Percentiles rank a stretch among this genome's conserved stretches.
Evolutionary conservation across 2,797 vertebrate genomes (phyloP).

Genomic region (Sardinella longiceps): DNA sequence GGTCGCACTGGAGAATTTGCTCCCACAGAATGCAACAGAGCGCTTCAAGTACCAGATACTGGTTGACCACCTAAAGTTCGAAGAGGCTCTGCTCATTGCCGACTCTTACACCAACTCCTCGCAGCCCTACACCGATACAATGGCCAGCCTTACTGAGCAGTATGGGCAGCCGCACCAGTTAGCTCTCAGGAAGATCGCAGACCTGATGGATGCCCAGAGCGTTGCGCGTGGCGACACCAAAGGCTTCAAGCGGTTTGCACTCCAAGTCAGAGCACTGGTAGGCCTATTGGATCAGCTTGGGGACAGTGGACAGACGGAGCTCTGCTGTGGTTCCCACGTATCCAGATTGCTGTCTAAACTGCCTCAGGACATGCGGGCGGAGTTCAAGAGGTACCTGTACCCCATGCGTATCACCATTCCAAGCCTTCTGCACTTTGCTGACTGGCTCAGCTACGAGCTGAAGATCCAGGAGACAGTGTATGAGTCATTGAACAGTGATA

Average conservation of each 20-base stretch:
- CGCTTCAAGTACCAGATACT: too few species aligned
- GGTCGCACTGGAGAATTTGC: too few species aligned
- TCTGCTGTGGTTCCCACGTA: slow-evolving; percentile 30
- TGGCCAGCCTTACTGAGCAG: too few species aligned
- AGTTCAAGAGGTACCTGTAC: slow-evolving; percentile 20
- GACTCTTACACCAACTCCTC: too few species aligned
- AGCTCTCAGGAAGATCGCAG: too few species aligned
- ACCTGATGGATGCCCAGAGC: too few species aligned
- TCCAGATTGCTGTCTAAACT: slow-evolving; percentile 1
- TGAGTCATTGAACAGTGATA: not conserved
- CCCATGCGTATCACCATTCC: not conserved
- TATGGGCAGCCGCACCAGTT: too few species aligned
- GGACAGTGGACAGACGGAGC: slow-evolving; percentile 1
- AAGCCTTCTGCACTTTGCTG: slow-evolving; percentile 17
- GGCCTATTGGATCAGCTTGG: slow-evolving; percentile 30
- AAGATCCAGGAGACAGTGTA: not conserved
- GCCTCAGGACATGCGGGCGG: slow-evolving; percentile 13
- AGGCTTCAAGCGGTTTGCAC: slow-evolving; percentile 26
- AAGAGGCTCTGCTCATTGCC: too few species aligned
- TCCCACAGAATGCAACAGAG: too few species aligned
- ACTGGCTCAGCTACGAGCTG: slow-evolving; percentile 24
- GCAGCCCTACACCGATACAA: too few species aligned
- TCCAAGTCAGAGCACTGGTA: slow-evolving; percentile 20
- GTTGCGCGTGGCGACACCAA: slow-evolving; percentile 18
- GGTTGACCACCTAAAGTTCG: too few species aligned